Evolutionary conservation across 53 echinoderm and acorn worm genomes (phyloP).

Genomic region (Hippasteria phrygiana): DNA sequence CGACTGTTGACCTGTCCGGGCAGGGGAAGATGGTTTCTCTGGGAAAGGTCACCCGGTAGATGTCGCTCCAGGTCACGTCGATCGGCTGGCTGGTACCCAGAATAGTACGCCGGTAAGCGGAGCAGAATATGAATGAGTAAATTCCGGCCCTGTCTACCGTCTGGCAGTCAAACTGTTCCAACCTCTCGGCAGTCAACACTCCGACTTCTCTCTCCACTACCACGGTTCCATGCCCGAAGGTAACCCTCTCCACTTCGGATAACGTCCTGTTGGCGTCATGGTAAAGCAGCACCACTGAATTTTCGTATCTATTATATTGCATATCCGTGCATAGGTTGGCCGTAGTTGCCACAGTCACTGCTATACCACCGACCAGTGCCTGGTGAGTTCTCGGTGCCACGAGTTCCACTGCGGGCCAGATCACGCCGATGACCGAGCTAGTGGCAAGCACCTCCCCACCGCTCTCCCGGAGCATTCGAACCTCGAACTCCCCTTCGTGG

Average conservation of each 20-base stretch:
- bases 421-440: conserved; percentile 63
- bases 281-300: conserved; percentile 66
- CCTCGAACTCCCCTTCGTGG: conserved; percentile 75
- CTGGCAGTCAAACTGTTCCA: conserved; percentile 68
- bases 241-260: conserved; percentile 19
- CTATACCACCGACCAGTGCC: conserved; percentile 54
- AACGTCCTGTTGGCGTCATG: conserved; percentile 68
- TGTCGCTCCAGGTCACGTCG: conserved; percentile 47
- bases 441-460: conserved; percentile 24
- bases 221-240: conserved; percentile 48
- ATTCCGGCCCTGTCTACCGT: conserved; percentile 76
- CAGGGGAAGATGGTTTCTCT: conserved; percentile 57
- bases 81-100: conserved; percentile 38
- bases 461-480: conserved; percentile 48
- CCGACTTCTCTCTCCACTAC: conserved; percentile 41
- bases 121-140: conserved; percentile 67
- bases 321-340: conserved; percentile 69
- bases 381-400: conserved; percentile 48
- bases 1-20: conserved; percentile 1
- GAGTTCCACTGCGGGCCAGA: conserved; percentile 67
- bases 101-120: conserved; percentile 53
- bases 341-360: conserved; percentile 54
- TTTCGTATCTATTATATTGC: conserved; percentile 75
- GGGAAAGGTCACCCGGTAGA: conserved; percentile 51
- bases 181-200: neutral